A percentile compares a stretch with the other conserved stretches of the same genome.
phyloP scores from a whole-genome alignment of 1,140 invertebrate genomes.

The Platorchestia sp. region DNA sequence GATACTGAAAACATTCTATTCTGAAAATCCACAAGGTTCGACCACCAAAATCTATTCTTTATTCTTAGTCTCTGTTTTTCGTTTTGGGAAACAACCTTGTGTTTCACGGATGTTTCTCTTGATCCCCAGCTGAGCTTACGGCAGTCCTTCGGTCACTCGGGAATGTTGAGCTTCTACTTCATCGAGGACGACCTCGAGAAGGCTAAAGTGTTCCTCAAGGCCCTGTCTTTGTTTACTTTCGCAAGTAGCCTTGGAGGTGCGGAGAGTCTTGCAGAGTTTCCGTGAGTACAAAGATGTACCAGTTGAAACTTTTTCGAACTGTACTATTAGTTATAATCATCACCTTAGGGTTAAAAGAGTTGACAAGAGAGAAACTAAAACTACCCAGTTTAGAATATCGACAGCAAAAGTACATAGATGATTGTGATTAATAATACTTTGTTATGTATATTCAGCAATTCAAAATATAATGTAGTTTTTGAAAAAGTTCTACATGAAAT shows the following conservation, averaged over 20 bases:
- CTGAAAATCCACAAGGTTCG: too few species aligned
- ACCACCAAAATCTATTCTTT: neutral
- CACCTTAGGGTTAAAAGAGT: neutral
- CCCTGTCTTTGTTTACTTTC: constrained; percentile 85
- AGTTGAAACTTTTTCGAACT: too few species aligned
- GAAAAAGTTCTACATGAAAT: neutral
- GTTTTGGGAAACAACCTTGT: neutral
- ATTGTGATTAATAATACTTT: neutral
- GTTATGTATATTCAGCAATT: neutral
- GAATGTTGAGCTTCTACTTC: constrained; percentile 92
- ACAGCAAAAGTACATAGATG: neutral
- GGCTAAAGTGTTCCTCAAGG: constrained; percentile 82
- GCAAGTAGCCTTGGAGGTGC: constrained; percentile 96
- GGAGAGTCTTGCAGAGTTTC: constrained; percentile 85
- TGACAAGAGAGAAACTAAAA: neutral
- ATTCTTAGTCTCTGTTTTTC: neutral
- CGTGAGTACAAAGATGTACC: constrained; percentile 70
- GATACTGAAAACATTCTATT: too few species aligned
- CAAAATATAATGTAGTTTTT: neutral
- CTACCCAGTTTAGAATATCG: neutral
- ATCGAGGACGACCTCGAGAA: constrained; percentile 86
- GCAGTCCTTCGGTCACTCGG: constrained; percentile 91
- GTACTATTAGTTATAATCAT: too few species aligned
- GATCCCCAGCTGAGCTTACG: constrained; percentile 76
- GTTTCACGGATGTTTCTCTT: too few species aligned